Conservation (phyloP, 2,797 vertebrate species). For the Paratrypauchen microcephalus region DNA sequence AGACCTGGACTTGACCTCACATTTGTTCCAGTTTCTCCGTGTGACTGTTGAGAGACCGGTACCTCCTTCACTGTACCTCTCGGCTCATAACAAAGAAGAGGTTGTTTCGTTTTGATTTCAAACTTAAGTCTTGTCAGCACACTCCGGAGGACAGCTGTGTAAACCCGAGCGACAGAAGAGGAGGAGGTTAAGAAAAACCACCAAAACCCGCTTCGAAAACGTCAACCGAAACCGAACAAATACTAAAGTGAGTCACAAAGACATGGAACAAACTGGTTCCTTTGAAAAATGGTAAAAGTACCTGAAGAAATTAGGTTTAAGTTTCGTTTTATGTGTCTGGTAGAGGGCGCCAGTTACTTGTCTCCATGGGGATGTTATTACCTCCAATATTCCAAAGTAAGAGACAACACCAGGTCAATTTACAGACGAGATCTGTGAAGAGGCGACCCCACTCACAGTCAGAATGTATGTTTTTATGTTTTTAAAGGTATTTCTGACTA, state of each 20-base stretch:
- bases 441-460: too few relatives aligned
- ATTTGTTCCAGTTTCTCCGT: background rate
- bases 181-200: background rate
- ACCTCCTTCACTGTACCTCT: slow-evolving; percentile 11
- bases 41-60: slow-evolving; percentile 42
- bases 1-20: background rate
- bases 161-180: slow-evolving; percentile 23
- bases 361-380: too few relatives aligned
- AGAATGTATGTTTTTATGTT: too few relatives aligned
- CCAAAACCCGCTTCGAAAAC: background rate
- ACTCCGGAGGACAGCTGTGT: slow-evolving; percentile 45
- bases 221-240: background rate
- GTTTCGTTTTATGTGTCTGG: background rate
- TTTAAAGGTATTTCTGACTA: too few relatives aligned
- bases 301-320: background rate
- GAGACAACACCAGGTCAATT: too few relatives aligned
- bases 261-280: background rate
- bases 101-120: slow-evolving; percentile 41
- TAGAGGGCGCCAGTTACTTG: too few relatives aligned
- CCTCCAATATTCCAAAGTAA: too few relatives aligned
- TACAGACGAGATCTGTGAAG: too few relatives aligned
- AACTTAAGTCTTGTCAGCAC: slow-evolving; percentile 34
- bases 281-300: background rate
- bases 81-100: slow-evolving; percentile 41
- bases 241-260: background rate